These are phyloP conservation scores for Octopus sinensis DNA, from an alignment of 1,140 invertebrate genomes.

Conservation along the genomic window DNA sequence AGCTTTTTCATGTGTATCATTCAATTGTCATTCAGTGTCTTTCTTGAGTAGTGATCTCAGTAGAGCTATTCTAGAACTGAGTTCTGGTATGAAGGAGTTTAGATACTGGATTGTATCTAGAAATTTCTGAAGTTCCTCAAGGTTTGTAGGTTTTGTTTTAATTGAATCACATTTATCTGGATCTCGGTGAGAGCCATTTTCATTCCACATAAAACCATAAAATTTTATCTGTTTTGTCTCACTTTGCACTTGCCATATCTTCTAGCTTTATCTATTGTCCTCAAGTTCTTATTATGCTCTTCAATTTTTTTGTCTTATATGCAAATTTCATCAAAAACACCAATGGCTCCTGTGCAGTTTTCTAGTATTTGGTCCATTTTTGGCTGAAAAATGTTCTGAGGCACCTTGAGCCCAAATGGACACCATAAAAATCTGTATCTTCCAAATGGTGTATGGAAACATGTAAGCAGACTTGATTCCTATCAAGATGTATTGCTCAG, in stretches of 20 bases:
- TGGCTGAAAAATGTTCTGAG: background rate
- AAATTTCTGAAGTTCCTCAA: background rate
- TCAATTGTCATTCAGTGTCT: background rate
- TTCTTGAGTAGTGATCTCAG: background rate
- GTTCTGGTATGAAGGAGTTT: background rate
- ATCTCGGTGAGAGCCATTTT: background rate
- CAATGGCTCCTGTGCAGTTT: background rate
- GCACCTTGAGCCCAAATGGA: background rate
- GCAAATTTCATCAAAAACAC: background rate
- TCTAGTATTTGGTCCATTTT: constrained; percentile 8
- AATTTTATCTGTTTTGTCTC: background rate
- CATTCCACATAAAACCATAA: background rate
- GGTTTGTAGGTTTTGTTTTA: background rate
- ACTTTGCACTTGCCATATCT: background rate
- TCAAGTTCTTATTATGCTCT: background rate
- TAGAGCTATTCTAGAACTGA: background rate
- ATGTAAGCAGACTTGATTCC: background rate
- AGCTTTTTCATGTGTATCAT: background rate
- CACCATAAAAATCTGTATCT: background rate
- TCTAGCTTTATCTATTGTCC: background rate
- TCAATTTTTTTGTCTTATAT: background rate
- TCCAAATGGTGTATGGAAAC: background rate
- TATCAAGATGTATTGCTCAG: background rate
- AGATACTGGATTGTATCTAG: background rate
- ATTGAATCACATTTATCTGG: background rate